Percentiles rank a stretch among this genome's conserved stretches.
phyloP scores from a whole-genome alignment of 2,888 invertebrate species.

The Campopleginae sp. region DNA sequence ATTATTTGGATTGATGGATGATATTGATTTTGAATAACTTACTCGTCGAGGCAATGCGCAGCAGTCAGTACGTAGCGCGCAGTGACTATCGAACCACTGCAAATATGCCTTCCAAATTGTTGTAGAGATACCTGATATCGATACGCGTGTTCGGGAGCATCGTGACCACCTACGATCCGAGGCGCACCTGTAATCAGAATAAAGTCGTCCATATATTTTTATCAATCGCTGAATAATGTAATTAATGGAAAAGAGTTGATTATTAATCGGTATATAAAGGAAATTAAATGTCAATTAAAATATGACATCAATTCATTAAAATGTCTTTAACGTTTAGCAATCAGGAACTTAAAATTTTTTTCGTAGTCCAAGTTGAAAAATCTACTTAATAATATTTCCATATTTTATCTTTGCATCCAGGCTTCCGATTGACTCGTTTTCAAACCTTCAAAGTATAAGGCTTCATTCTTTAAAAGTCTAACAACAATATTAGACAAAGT shows the following conservation, averaged over 20 bases:
- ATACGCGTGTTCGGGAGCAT: constrained; percentile 59
- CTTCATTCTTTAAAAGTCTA: too few species aligned
- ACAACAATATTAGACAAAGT: neutral
- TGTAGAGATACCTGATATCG: constrained; percentile 60
- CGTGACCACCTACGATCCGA: constrained; percentile 55
- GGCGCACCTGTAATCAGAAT: constrained; percentile 29
- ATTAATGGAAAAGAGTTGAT: neutral
- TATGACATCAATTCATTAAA: neutral
- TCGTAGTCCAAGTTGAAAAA: neutral
- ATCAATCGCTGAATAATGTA: neutral
- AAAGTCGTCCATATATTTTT: neutral
- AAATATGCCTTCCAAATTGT: constrained; percentile 26
- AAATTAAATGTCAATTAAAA: neutral
- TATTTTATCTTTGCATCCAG: neutral
- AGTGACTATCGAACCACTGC: constrained; percentile 62
- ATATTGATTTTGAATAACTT: neutral
- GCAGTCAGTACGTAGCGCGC: constrained; percentile 61
- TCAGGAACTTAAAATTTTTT: too few species aligned
- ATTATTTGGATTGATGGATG: neutral
- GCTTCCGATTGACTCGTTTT: neutral
- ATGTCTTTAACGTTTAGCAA: neutral
- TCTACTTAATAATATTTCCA: neutral
- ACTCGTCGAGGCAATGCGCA: constrained; percentile 60
- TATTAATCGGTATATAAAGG: neutral
- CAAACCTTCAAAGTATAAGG: neutral